Conservation (phyloP, 2,888 invertebrate genomes). For the Phasia obesa region DNA sequence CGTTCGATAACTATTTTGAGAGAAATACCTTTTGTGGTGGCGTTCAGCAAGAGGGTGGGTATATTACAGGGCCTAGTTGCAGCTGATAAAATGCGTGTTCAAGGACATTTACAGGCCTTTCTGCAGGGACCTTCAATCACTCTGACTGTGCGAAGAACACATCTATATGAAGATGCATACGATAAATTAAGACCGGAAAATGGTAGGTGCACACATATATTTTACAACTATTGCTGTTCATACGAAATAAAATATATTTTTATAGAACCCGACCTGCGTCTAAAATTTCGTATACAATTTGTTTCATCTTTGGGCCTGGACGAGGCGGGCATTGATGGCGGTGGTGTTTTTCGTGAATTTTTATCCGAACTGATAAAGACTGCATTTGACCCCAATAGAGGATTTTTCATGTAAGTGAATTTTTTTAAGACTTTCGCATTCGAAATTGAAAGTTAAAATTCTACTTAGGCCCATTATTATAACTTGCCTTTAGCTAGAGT, state of each 20-base stretch:
- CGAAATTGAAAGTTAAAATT: too few species aligned
- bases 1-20: conserved; percentile 93
- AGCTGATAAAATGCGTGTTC: conserved; percentile 84
- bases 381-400: conserved; percentile 97
- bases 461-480: too few species aligned
- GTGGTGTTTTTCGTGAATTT: conserved; percentile 98
- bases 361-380: conserved; percentile 96
- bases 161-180: conserved; percentile 99
- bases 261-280: conserved; percentile 92
- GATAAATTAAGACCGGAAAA: conserved; percentile 95
- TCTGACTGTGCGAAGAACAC: conserved; percentile 91
- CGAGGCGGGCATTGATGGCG: conserved; percentile 98
- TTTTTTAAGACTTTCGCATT: too few species aligned
- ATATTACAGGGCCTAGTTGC: conserved; percentile 89
- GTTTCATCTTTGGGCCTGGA: conserved; percentile 95
- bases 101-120: conserved; percentile 89
- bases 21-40: conserved; percentile 96
- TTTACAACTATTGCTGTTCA: neutral
- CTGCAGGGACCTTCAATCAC: conserved; percentile 89
- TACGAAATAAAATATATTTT: neutral
- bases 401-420: conserved; percentile 90
- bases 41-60: conserved; percentile 94
- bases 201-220: conserved; percentile 84
- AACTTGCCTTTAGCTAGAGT: too few species aligned
- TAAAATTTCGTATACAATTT: conserved; percentile 93